Evolutionary conservation across 2,888 invertebrate genomes (phyloP), one percentile per base, ranked within the genome.

Genomic region (Ypsolopha sequella): DNA sequence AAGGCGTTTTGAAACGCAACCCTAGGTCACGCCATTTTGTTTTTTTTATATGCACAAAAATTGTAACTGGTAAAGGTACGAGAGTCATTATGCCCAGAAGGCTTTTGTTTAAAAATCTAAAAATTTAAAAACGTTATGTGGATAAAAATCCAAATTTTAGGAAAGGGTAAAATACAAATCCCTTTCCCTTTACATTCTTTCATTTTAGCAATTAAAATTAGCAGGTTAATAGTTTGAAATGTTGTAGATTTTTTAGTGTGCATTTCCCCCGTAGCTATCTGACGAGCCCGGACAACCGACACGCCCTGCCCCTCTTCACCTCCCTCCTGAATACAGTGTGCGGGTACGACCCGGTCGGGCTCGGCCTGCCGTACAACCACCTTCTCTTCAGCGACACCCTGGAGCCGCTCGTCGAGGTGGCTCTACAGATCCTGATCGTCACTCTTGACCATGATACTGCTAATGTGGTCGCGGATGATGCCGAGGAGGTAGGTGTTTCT

Each of bases 311-410:
- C 0, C 89, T 99, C 76, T 99, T 99, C 81, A 99, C 99, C 0
- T 99, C 99, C 0, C 87, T 99, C 10, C 80, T 99, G 60, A 99
- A 99, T 85, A 94, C 97, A 0, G 96, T 99, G 7, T 98, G 97
- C 72, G 94, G 97, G 0, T 99, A 99, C 76, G 98, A 99, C 84
- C 99, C 99, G 0, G 96, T 98, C n/a, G 99, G 99, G 0, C 91
- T 97, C 57, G 99, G 99, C 1, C 89, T 95, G 54, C 99, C 99
- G 0, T 99, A 99, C 86, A 99, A 99, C 87, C 99, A 99, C 74
- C 88, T 99, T 48, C 80, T 99, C 54, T 99, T 99, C 73, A 91
- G 92, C 2, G 99, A 99, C 78, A 93, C 95, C 0, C 85, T 96
- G 43, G 99, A 99, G 71, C 96, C 97, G 0, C 85, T 99, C 9